These are phyloP conservation scores for Nannoperca obscura DNA, from an alignment of 2,797 vertebrate genomes.

Conservation along the genomic window DNA sequence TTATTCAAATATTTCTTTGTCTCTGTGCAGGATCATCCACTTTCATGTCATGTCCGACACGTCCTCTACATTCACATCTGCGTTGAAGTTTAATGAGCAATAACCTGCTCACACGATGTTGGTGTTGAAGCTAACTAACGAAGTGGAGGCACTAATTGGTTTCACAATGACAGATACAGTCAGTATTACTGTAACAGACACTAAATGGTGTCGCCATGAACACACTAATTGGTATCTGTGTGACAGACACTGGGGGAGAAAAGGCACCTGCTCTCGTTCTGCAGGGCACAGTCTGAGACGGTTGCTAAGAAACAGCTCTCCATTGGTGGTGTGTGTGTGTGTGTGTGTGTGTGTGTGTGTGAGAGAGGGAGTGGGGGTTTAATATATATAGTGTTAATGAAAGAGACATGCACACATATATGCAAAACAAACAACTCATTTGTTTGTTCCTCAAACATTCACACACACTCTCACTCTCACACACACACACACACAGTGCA, in stretches of 20 bases:
- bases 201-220: constrained; percentile 51
- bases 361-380: background rate
- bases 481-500: constrained; percentile 5
- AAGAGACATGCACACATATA: background rate
- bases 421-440: constrained; percentile 1
- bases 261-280: constrained; percentile 29
- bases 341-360: constrained; percentile 25
- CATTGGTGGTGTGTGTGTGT: background rate
- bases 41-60: too few species aligned
- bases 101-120: background rate
- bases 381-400: background rate
- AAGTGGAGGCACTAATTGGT: constrained; percentile 49
- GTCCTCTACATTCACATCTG: too few species aligned
- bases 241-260: constrained; percentile 64
- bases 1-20: too few species aligned
- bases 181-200: constrained; percentile 53
- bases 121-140: constrained; percentile 34
- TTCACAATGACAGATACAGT: constrained; percentile 22
- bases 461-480: background rate
- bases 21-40: too few species aligned
- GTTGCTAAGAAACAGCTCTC: constrained; percentile 75
- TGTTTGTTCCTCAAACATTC: constrained; percentile 1
- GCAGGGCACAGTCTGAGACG: constrained; percentile 38
- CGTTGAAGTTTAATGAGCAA: background rate
- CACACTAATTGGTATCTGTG: constrained; percentile 61